Base-by-base conservation (phyloP, 1,140 invertebrate genomes). In the Hyphantria cunea region DNA sequence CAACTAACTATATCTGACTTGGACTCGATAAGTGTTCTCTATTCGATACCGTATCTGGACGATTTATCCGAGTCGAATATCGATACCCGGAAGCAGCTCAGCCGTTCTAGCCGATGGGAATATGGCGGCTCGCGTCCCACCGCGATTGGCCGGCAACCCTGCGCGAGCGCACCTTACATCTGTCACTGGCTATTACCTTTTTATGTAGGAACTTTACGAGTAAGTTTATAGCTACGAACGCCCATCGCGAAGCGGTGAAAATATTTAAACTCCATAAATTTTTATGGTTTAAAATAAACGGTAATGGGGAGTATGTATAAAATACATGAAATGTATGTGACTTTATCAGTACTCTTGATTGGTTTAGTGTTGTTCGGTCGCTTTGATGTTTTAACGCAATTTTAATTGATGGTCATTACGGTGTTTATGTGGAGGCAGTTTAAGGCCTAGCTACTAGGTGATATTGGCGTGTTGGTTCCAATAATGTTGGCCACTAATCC, bases 181-280 rank as follows among this genome's bases (percentile, higher is more conserved):
- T 70, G 62, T 67, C 68, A 70, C 49, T 47, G 25, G 33, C 52
- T 37, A 51, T 66, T 70, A 60, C 61, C 48, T 65, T 67, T 70
- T 70, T 66, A 56, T 66, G 37, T 70, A 66, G 53, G 45, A 31
- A 49, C 44, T 71, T 68, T 68, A 75, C 72, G 69, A 70, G 45
- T 60, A 48, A 47, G 41, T 75, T 72, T 74, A 78, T 55, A 47
- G 64, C 48, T 61, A 50, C 54, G 54, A 66, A 50, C 74, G 67
- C 70, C 70, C 67, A 75, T 74, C 51, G 61, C 52, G 53, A 63
- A 67, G 67, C 76, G 74, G 72, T 75, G 76, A 77, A 78, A 79
- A 79, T 83, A 80, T 83, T 83, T 81, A 81, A 74, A 78, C 71
- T 70, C 75, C 58, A 74, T 84, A 78, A 81, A 72, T 73, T 82